Evolutionary conservation across 2,113 vertebrate species (phyloP).

Genomic region (Cairina moschata): DNA sequence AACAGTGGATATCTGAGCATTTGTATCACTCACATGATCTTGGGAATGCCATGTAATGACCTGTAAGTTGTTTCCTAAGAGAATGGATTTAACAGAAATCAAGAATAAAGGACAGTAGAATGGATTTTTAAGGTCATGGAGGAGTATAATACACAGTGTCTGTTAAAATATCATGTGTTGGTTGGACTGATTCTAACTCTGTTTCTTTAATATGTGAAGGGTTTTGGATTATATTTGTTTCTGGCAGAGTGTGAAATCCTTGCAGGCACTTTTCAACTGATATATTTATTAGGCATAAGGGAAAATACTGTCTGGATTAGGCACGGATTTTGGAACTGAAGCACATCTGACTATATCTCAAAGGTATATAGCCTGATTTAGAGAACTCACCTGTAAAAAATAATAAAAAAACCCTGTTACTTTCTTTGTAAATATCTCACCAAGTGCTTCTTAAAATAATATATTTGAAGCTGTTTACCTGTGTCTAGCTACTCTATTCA

Average conservation of each 20-base stretch:
- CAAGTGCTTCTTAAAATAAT: neutral
- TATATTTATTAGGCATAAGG: neutral
- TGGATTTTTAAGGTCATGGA: neutral
- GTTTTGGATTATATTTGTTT: neutral
- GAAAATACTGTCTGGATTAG: neutral
- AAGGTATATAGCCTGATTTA: neutral
- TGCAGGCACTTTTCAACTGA: neutral
- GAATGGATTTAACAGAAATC: neutral
- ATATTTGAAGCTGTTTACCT: neutral
- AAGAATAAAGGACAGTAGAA: neutral
- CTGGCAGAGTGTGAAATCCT: neutral
- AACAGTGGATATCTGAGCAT: neutral
- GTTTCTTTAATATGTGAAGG: neutral
- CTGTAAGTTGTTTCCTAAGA: neutral
- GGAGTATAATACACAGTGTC: neutral
- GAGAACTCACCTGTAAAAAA: neutral
- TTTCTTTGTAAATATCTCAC: neutral
- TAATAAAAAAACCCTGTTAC: no score
- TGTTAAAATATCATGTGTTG: neutral
- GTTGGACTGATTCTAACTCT: neutral
- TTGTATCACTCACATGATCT: neutral
- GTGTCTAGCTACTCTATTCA: neutral
- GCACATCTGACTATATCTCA: neutral
- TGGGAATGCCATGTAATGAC: neutral
- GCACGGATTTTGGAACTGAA: neutral